A percentile compares a stretch with the other conserved stretches of the same genome.
These are phyloP conservation scores for Macquaria australasica DNA, from an alignment of 2,113 vertebrate species.

Conservation along the genomic window DNA sequence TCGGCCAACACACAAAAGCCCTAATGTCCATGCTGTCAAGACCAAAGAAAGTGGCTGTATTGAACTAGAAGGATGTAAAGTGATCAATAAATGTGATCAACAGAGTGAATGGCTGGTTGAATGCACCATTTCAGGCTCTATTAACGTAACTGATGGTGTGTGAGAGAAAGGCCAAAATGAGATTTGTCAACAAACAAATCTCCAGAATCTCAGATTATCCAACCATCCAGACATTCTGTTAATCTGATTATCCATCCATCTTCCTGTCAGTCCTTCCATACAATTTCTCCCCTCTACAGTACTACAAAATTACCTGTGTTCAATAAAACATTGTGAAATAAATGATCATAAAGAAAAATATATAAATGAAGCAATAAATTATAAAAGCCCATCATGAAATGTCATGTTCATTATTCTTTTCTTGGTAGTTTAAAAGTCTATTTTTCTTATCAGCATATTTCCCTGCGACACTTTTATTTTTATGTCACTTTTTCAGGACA, in stretches of 20 bases:
- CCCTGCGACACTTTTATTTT: neutral
- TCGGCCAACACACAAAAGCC: neutral
- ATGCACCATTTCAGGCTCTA: slow-evolving; percentile 65
- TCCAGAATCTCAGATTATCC: slow-evolving; percentile 8
- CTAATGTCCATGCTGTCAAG: slow-evolving; percentile 15
- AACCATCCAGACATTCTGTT: neutral
- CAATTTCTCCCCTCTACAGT: too few species aligned
- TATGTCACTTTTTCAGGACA: neutral
- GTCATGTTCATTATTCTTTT: neutral
- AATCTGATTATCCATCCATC: slow-evolving; percentile 16
- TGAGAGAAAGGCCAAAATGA: slow-evolving; percentile 13
- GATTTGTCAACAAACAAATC: slow-evolving; percentile 51
- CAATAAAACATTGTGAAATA: neutral
- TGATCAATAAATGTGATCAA: slow-evolving; percentile 70
- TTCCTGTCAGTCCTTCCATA: neutral
- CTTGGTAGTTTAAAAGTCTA: neutral
- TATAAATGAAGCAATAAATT: neutral
- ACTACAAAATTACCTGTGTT: neutral
- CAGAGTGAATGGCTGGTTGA: slow-evolving; percentile 48
- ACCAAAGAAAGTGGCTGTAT: slow-evolving; percentile 17
- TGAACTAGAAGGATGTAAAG: slow-evolving; percentile 28
- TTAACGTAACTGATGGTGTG: slow-evolving; percentile 60
- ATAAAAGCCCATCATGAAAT: neutral
- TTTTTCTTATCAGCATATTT: neutral
- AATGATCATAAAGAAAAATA: neutral